Base-by-base conservation (phyloP, 1,140 invertebrate genomes). In the Drosophila ohnishii region DNA sequence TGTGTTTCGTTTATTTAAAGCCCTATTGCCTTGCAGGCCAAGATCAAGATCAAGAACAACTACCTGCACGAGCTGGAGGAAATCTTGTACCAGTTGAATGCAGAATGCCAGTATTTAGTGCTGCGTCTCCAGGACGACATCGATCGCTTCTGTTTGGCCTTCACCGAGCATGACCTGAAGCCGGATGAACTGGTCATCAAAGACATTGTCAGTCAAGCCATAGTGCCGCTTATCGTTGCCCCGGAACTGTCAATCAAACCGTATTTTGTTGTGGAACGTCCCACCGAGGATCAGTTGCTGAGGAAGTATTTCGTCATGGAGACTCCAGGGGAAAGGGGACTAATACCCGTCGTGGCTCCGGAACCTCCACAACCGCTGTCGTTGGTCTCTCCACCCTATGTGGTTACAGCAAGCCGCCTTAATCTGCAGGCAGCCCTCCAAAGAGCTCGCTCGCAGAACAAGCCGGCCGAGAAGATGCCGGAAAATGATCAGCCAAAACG, bases 101-200 rank as follows among this genome's bases (percentile, higher is more conserved):
- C 79, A 3, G 90, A 91, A 50, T 80, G 90, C 28, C 66, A 90
- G 45, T 89, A 78, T 28, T 51, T 91, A 44, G 53, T 83, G 3
- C 6, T 90, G 6, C 73, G 76, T 8, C 55, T 91, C 0, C 75
- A 86, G 28, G 76, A 90, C 9, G 70, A 86, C 55, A 78, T 91
- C 5, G 80, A 87, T 39, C 70, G 70, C 25, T 91, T 91, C 37
- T 84, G 70, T 22, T 72, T 76, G 50, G 76, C 78, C 14, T 76
- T 91, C 2, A 76, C 58, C 4, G 66, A 74, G 42, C 76, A 90
- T 3, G 14, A 72, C 4, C 44, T 87, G 10, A 50, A 80, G 37
- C 84, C 79, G 4, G 72, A 88, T 37, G 28, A 56, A 10, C 45
- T 47, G 3, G 39, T 86, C n/a, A 55, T 86, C 25, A 64, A 47